phyloP scores from a whole-genome alignment of 2,113 vertebrate species.

The Chloropsis hardwickii region DNA sequence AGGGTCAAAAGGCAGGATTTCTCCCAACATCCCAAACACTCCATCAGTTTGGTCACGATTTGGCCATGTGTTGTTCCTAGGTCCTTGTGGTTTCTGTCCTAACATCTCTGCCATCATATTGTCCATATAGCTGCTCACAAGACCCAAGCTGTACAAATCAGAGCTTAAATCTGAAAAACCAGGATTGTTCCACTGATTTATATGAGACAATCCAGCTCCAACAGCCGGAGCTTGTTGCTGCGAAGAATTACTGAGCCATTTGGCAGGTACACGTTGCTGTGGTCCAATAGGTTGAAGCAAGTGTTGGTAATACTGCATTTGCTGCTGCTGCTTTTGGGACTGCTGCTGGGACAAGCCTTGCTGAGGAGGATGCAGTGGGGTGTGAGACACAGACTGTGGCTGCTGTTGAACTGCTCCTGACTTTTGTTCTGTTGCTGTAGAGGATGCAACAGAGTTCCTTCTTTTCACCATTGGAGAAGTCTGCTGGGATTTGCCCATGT shows the following conservation, averaged over 20 bases:
- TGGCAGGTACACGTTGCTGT: slow-evolving; percentile 79
- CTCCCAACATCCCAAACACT: slow-evolving; percentile 91
- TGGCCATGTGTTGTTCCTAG: slow-evolving; percentile 98
- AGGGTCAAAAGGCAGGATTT: slow-evolving; percentile 94
- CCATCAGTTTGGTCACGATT: slow-evolving; percentile 96
- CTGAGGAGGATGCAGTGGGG: slow-evolving; percentile 76
- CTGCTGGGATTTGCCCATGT: slow-evolving; percentile 98
- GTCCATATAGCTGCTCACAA: slow-evolving; percentile 98
- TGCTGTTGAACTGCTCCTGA: slow-evolving; percentile 77
- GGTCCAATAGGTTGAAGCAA: slow-evolving; percentile 87
- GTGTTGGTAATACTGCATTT: slow-evolving; percentile 91
- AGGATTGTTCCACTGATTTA: slow-evolving; percentile 88
- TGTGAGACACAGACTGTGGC: slow-evolving; percentile 78
- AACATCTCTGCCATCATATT: slow-evolving; percentile 95
- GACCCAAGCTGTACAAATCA: slow-evolving; percentile 93
- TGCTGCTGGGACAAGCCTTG: slow-evolving; percentile 77
- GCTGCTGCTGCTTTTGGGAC: slow-evolving; percentile 79
- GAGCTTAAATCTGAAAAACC: slow-evolving; percentile 91
- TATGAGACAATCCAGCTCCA: slow-evolving; percentile 82
- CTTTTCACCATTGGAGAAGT: slow-evolving; percentile 90
- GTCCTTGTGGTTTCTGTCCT: slow-evolving; percentile 93
- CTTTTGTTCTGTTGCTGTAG: slow-evolving; percentile 86
- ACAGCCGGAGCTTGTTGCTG: slow-evolving; percentile 81
- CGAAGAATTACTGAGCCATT: slow-evolving; percentile 83
- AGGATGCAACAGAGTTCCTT: slow-evolving; percentile 88